Base-by-base conservation (phyloP, 2,113 vertebrate species). In the Malurus cyaneus region DNA sequence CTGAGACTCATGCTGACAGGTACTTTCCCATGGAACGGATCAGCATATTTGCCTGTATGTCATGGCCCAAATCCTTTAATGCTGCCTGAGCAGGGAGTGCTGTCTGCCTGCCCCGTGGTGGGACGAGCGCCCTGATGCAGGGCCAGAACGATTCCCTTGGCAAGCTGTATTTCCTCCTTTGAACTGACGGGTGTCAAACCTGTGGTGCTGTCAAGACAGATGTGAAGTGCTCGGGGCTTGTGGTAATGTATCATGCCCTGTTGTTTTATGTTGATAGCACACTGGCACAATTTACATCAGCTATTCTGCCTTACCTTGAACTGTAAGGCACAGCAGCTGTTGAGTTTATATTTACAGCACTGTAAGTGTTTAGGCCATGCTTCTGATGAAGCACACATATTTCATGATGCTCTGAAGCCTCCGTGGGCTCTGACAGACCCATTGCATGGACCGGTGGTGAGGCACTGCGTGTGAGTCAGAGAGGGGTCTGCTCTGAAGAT, bases 231-330 rank as follows among this genome's bases (percentile, higher is more conserved):
- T 89, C 34, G 50, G 76, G 83, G 89, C 96, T 86, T 14, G 1
- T 7, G 10, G 88, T 93, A 84, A 97, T 96, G 80, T 77, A 91
- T 92, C 26, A 80, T 57, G 70, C 80, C 88, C 88, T 80, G 61
- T 89, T 97, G 96, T 95, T 97, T 97, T 97, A 95, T 94, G 95
- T 79, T 92, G 96, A 86, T 93, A 64, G 77, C 67, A 17, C 12
- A 2, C 78, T 64, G 72, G 80, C 69, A 92, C 79, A 57, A 96
- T 97, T 98, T 97, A 96, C 89, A 8, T 86, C 94, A 87, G 90
- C 94, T 94, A 36, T 97, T 96, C 93, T 93, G 89, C 77, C 79
- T 96, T 97, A 95, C 96, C 93, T 97, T 97, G 96, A 95, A 77
- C 93, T 94, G 80, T 96, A 95, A 94, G 86, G 59, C 85, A 84